These are phyloP conservation scores for Graphium colonna DNA, from an alignment of 2,888 invertebrate species.

Conservation along the genomic window DNA sequence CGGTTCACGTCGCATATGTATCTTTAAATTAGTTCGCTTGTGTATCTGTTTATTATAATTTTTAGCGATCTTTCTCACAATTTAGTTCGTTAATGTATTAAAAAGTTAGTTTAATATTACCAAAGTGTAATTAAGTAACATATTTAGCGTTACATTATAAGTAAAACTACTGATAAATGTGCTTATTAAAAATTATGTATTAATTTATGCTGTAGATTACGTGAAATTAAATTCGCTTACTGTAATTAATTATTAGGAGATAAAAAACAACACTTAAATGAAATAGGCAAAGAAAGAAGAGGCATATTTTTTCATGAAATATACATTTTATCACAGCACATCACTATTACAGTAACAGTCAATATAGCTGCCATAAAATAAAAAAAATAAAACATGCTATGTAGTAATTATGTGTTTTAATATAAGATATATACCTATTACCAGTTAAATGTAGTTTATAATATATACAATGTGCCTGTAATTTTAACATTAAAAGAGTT, in stretches of 20 bases:
- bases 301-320: constrained; percentile 7
- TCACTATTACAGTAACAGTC: constrained; percentile 25
- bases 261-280: background rate
- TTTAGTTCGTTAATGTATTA: constrained; percentile 49
- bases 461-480: constrained; percentile 59
- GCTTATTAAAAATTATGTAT: constrained; percentile 22
- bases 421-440: constrained; percentile 25
- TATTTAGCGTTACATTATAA: constrained; percentile 43
- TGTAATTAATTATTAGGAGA: constrained; percentile 19
- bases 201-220: constrained; percentile 32
- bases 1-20: constrained; percentile 27
- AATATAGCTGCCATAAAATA: constrained; percentile 37
- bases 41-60: constrained; percentile 26
- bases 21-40: constrained; percentile 18
- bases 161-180: constrained; percentile 29
- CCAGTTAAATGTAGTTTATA: constrained; percentile 32
- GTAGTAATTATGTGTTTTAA: constrained; percentile 10
- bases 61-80: constrained; percentile 46
- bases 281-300: too few relatives aligned
- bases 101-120: constrained; percentile 73
- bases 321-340: constrained; percentile 1
- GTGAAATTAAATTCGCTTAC: constrained; percentile 27
- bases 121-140: constrained; percentile 77
- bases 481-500: constrained; percentile 44
- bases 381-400: constrained; percentile 19